These are phyloP conservation scores for Macrosoma leucophasiata DNA, from an alignment of 2,888 invertebrate species.

Conservation along the genomic window DNA sequence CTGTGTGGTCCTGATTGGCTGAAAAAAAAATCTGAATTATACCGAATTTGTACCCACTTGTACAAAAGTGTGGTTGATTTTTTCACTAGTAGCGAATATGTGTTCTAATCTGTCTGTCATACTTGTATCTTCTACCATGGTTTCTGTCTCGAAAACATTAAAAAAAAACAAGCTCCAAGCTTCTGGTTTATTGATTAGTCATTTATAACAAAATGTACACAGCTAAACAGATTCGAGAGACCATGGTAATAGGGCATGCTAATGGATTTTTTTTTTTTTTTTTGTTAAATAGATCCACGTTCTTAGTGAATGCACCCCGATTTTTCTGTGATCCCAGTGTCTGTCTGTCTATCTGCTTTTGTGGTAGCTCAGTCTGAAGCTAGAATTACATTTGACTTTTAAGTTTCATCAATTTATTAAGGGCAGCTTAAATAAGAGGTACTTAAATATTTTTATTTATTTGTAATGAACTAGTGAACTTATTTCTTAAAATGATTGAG, in stretches of 20 bases:
- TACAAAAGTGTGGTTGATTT: slow-evolving; percentile 6
- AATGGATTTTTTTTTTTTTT: slow-evolving; percentile 51
- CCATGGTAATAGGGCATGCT: slow-evolving; percentile 47
- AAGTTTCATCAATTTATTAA: no score
- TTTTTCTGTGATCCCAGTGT: slow-evolving; percentile 31
- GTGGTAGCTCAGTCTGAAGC: slow-evolving; percentile 31
- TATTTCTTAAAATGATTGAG: no score
- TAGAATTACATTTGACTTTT: no score
- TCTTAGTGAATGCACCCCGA: slow-evolving; percentile 44
- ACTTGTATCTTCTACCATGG: slow-evolving; percentile 23
- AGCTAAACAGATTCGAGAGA: slow-evolving; percentile 28
- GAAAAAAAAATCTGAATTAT: slow-evolving; percentile 10
- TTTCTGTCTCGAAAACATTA: slow-evolving; percentile 21
- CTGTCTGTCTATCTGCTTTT: slow-evolving; percentile 35
- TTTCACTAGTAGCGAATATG: slow-evolving; percentile 16
- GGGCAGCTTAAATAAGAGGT: no score
- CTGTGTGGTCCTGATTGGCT: slow-evolving; percentile 12
- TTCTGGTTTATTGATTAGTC: not conserved
- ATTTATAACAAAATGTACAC: not conserved
- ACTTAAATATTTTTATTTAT: no score
- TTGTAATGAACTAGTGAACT: no score
- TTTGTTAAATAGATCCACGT: slow-evolving; percentile 21
- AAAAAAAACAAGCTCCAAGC: not conserved
- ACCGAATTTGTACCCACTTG: slow-evolving; percentile 11
- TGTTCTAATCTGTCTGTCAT: slow-evolving; percentile 16